Evolutionary conservation across 1,140 invertebrate genomes (phyloP).

Genomic region (honey bee (Apis mellifera)): Amel_HAv3.1 CM009931.2:8523001-8523500

Average conservation of each 20-base stretch:
- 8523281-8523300: not conserved
- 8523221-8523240: not conserved
- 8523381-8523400: not conserved
- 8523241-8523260: slow-evolving; percentile 11
- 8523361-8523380: not conserved
- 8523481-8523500: not conserved
- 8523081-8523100: slow-evolving; percentile 19
- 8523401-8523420: not conserved
- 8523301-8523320: not conserved
- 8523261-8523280: not conserved
- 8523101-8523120: slow-evolving; percentile 59
- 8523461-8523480: not conserved
- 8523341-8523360: not conserved
- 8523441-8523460: not conserved
- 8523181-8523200: not conserved
- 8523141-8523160: slow-evolving; percentile 37
- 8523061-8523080: not conserved
- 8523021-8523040: slow-evolving; percentile 57
- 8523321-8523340: not conserved
- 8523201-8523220: slow-evolving; percentile 40
- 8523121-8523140: slow-evolving; percentile 39
- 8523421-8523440: not conserved
- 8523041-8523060: slow-evolving; percentile 50
- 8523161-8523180: slow-evolving; percentile 32
- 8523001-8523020: slow-evolving; percentile 58